Evolutionary conservation across 2,113 vertebrate species (phyloP).

Genomic region (Dolichallabes microphthalmus): DNA sequence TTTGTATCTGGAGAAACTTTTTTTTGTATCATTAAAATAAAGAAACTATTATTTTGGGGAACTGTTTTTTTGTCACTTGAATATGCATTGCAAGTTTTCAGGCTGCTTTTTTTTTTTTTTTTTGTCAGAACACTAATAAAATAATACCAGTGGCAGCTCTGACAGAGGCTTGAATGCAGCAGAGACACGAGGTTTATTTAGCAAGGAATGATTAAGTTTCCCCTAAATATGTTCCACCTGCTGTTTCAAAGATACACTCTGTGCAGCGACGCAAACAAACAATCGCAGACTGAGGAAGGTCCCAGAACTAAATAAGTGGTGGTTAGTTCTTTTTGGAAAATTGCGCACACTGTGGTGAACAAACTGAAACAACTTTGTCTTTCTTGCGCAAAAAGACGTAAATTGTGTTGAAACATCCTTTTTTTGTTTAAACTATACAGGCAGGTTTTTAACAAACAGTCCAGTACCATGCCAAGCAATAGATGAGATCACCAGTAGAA

Average conservation of each 20-base stretch:
- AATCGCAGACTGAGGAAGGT: not conserved
- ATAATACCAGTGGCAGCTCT: not conserved
- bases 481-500: not conserved
- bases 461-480: not conserved
- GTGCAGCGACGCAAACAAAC: not conserved
- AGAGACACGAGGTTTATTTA: not conserved
- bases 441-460: not conserved
- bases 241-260: not conserved
- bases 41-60: not conserved
- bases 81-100: not conserved
- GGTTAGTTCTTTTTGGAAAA: conserved; percentile 13
- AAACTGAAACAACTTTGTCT: not conserved
- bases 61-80: not conserved
- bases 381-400: not conserved
- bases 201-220: not conserved
- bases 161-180: not conserved
- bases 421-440: not conserved
- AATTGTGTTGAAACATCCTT: not conserved
- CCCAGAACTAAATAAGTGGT: not conserved
- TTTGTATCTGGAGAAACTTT: not conserved
- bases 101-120: not conserved
- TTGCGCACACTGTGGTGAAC: not conserved
- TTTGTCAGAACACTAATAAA: not conserved
- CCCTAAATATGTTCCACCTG: conserved; percentile 4
- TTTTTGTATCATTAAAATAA: too few relatives aligned